Evolutionary conservation across 2,113 vertebrate genomes (phyloP), one percentile per base, ranked within the genome.

Genomic region (Dicerorhinus sumatrensis): DNA sequence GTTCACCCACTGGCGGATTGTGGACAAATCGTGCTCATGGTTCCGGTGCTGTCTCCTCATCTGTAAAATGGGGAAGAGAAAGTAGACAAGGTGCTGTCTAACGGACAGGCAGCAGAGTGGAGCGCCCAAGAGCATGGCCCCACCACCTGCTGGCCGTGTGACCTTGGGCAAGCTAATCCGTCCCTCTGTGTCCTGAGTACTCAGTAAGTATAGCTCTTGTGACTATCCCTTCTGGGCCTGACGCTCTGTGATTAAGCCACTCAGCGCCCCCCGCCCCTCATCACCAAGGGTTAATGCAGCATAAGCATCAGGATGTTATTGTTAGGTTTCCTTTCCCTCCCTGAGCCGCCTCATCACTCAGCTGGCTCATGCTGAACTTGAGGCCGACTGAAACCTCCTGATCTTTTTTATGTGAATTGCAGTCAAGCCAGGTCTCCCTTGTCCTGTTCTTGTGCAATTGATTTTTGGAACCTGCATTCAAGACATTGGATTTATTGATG

Each of bases 51-150:
- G 88, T 76, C 72, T 94, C 79, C 51, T 76, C 95, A 63, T 36
- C 70, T 88, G 81, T 85, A 65, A 96, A 97, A 97, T 95, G 95
- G 62, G 93, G 97, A 98, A 97, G 96, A 98, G 96, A 97, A 97
- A 98, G 93, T 1, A 94, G 96, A 96, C 96, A 96, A 90, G 96
- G 91, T 95, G 88, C 48, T 58, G 56, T 97, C 93, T 93, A 33
- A 46, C 2, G 3, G 84, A 77, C 54, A 92, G 58, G 48, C 51
- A 33, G 31, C 31, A 63, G 86, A 65, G 65, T 27, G 27, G 25
- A 54, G 65, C 39, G 3, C 81, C 46, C 85, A 36, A 14, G 69
- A 84, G 62, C 81, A 2, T 1, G 13, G 39, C 1, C 7, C 27
- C 3, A 11, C 3, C 91, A 56, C 51, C 42, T 63, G 8, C 83